phyloP scores from a whole-genome alignment of 2,797 vertebrate genomes.

The Acipenser ruthenus region DNA sequence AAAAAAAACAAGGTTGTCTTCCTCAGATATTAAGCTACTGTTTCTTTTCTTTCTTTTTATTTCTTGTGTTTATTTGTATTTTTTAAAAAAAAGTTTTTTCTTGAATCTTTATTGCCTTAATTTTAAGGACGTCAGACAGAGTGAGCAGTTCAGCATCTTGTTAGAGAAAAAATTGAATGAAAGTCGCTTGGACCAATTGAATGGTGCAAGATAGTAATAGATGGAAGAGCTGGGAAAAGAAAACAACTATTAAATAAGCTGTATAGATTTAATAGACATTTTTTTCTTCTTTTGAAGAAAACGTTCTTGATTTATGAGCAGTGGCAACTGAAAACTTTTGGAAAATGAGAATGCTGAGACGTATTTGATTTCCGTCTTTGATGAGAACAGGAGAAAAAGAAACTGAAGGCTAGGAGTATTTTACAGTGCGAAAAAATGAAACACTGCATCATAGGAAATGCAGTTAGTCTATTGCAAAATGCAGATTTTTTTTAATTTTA shows the following conservation, averaged over 20 bases:
- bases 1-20: conserved; percentile 77
- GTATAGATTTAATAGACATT: conserved; percentile 89
- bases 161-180: conserved; percentile 62
- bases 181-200: conserved; percentile 62
- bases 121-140: conserved; percentile 87
- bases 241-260: conserved; percentile 73
- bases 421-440: conserved; percentile 70
- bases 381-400: conserved; percentile 59
- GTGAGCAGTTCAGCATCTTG: conserved; percentile 78
- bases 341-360: conserved; percentile 65
- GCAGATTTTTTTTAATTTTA: conserved; percentile 76
- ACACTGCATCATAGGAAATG: conserved; percentile 76
- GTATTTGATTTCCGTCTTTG: conserved; percentile 77
- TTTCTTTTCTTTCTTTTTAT: conserved; percentile 69
- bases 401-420: conserved; percentile 77
- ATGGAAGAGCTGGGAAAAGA: conserved; percentile 68
- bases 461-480: conserved; percentile 77
- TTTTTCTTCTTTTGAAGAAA: conserved; percentile 92
- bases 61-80: conserved; percentile 65
- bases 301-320: conserved; percentile 82
- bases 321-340: conserved; percentile 71
- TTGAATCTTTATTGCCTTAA: conserved; percentile 98
- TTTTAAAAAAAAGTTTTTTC: conserved; percentile 88
- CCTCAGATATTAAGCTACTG: conserved; percentile 88
- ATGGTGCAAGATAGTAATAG: conserved; percentile 67